Conservation (phyloP, 2,797 vertebrate species). For the Onychomys leucogaster region DNA sequence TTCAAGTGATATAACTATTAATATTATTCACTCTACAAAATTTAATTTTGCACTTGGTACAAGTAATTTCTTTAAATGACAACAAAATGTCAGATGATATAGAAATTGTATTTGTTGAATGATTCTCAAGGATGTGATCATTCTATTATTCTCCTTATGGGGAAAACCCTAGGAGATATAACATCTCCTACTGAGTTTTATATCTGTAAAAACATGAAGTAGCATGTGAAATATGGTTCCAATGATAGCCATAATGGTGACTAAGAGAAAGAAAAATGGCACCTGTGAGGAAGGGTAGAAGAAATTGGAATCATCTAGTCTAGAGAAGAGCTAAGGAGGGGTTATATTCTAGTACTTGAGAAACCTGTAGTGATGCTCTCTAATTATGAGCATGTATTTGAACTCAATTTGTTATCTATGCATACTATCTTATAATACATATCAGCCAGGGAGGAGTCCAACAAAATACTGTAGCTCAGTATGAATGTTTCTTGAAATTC, state of each 20-base stretch:
- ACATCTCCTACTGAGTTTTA: not conserved
- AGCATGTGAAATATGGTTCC: not conserved
- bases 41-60: constrained; percentile 16
- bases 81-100: constrained; percentile 30
- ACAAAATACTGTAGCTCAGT: too few relatives aligned
- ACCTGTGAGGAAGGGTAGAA: not conserved
- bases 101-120: constrained; percentile 37
- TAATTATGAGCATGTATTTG: too few relatives aligned
- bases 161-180: not conserved
- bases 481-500: too few relatives aligned
- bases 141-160: not conserved
- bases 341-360: not conserved
- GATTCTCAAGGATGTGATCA: constrained; percentile 5
- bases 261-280: constrained; percentile 25
- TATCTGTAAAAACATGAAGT: constrained; percentile 11
- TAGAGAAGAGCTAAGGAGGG: not conserved
- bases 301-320: not conserved
- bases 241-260: constrained; percentile 8
- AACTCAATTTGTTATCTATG: too few relatives aligned
- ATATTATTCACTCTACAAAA: not conserved
- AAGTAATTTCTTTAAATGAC: constrained; percentile 54
- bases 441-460: too few relatives aligned
- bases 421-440: too few relatives aligned
- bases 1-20: constrained; percentile 3
- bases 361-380: too few relatives aligned